A percentile compares a stretch with the other conserved stretches of the same genome.
phyloP scores from a whole-genome alignment of 2,113 vertebrate species.

The Chinchilla lanigera region DNA sequence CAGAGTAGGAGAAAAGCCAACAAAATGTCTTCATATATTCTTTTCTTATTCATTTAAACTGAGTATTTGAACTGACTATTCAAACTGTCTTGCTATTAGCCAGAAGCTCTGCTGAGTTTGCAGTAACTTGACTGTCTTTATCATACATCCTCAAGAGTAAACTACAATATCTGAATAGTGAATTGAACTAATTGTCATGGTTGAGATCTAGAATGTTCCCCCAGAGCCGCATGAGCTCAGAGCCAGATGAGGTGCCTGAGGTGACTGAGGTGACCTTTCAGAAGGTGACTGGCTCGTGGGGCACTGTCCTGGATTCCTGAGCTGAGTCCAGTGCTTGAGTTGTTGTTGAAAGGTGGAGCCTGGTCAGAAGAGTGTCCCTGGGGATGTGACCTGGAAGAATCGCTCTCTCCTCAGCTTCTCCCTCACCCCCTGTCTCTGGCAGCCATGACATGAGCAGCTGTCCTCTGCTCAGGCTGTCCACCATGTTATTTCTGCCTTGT shows the following conservation, averaged over 20 bases:
- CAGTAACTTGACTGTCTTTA: conserved; percentile 17
- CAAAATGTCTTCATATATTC: neutral
- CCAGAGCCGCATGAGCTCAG: neutral
- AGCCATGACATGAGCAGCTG: neutral
- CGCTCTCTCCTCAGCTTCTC: neutral
- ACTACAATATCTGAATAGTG: conserved; percentile 29
- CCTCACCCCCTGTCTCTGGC: neutral
- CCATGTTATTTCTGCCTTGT: neutral
- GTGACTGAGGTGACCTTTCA: too few relatives aligned
- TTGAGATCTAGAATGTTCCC: neutral
- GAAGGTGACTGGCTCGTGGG: neutral
- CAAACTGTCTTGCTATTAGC: neutral
- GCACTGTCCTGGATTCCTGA: neutral
- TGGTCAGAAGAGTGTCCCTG: neutral
- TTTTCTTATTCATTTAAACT: conserved; percentile 4
- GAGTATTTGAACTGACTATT: neutral
- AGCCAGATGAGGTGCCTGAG: too few relatives aligned
- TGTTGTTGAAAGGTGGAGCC: neutral
- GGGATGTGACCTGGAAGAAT: neutral
- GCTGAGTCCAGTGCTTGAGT: neutral
- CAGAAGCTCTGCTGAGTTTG: neutral
- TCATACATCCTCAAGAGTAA: neutral
- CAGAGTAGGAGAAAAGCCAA: neutral
- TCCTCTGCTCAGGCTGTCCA: neutral
- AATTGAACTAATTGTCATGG: neutral